These are phyloP conservation scores for Rhincodon typus DNA, from an alignment of 2,797 vertebrate genomes.

Conservation along the genomic window DNA sequence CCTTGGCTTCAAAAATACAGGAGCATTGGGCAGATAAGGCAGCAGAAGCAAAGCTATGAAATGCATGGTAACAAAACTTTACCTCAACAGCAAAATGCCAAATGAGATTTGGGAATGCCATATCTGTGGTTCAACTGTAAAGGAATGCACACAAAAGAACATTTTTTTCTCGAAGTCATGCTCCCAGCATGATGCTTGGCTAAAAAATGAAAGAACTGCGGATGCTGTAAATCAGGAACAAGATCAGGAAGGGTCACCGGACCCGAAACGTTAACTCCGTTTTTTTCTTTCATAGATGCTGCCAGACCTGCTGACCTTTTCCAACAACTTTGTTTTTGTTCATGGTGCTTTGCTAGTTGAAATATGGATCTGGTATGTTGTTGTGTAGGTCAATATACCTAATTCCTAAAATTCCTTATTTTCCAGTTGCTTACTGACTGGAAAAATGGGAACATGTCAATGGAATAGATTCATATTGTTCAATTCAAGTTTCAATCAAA, in stretches of 20 bases:
- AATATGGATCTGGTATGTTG: not conserved
- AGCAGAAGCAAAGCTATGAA: slow-evolving; percentile 1
- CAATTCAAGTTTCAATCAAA: not conserved
- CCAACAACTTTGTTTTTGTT: too few species aligned
- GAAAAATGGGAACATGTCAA: not conserved
- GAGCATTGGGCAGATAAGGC: not conserved
- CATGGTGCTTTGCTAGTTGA: not conserved
- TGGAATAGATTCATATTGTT: not conserved
- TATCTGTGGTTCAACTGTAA: too few species aligned
- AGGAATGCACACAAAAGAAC: not conserved
- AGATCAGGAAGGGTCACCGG: too few species aligned
- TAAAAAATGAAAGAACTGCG: not conserved
- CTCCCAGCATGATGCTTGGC: not conserved
- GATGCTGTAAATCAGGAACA: too few species aligned
- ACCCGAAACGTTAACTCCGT: too few species aligned
- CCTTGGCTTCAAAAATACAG: not conserved
- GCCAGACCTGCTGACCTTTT: too few species aligned
- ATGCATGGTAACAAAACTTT: not conserved
- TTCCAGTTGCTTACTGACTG: not conserved
- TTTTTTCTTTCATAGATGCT: too few species aligned
- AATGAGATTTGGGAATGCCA: not conserved
- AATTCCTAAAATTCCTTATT: not conserved
- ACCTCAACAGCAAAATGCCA: not conserved
- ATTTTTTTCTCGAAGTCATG: not conserved
- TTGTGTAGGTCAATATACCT: not conserved